Base-by-base conservation (phyloP, 2,797 vertebrate genomes). In the Lates japonicus region DNA sequence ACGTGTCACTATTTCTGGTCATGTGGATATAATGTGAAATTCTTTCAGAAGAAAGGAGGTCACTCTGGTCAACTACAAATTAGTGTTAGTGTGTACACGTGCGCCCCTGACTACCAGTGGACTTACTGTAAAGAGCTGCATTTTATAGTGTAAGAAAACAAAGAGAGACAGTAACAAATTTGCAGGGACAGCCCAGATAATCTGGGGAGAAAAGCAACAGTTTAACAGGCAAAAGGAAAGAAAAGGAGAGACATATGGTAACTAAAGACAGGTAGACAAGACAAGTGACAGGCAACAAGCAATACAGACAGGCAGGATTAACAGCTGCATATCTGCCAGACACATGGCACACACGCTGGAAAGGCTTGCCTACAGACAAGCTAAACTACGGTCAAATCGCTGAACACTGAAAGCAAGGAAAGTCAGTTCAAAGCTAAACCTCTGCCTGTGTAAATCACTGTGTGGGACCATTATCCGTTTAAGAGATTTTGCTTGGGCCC, bases 341-440 rank as follows among this genome's bases (percentile, higher is more conserved):
- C 41, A 55, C 42, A 12, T 4, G 35, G 67, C 49, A 70, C 46
- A 57, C 29, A 55, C 22, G 35, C 12, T 29, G 48, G 33, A 59
- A 62, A 72, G 25, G 11, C 70, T 9, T n/a, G 46, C 41, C 63
- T n/a, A 67, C 37, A 70, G 68, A 68, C 61, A 7, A 52, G 70
- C 46, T 64, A 64, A 73, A 78, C 60, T 39, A 61, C 9, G 60
- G 70, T 79, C 58, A 77, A 65, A 82, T 69, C 65, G 67, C 70
- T 10, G 52, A 69, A 63, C 65, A 62, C 64, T 78, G 66, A 80
- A 81, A 88, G 85, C 86, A 83, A 81, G 74, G 51, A 63, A 79
- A 82, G 79, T 84, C 88, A 62, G 83, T 83, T 83, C 78, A 90
- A 90, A 92, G 86, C 88, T 87, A 89, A 92, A 94, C 88, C 90